Percentiles rank a stretch among this genome's conserved stretches.
phyloP scores from a whole-genome alignment of 2,888 invertebrate genomes.

The Choristoneura rosaceana region DNA sequence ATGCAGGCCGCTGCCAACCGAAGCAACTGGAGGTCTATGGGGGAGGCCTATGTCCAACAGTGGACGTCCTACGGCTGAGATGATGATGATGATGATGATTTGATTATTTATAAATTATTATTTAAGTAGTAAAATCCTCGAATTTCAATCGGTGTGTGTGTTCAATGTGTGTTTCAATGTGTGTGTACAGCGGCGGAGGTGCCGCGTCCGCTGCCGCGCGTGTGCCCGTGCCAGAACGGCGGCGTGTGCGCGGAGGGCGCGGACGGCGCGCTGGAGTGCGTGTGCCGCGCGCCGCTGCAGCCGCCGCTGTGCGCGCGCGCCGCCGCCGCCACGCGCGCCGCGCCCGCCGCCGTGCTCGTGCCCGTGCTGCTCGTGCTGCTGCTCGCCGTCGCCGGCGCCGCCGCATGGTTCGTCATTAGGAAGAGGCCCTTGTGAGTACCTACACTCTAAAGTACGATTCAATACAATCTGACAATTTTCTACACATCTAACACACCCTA shows the following conservation, averaged over 20 bases:
- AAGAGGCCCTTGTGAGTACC: slow-evolving; percentile 92
- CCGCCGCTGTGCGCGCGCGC: slow-evolving; percentile 89
- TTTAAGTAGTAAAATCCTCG: no score
- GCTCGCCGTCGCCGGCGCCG: slow-evolving; percentile 89
- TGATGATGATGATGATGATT: no score
- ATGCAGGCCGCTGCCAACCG: no score
- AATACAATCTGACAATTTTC: no score
- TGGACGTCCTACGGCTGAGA: no score
- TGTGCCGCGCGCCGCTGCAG: slow-evolving; percentile 86
- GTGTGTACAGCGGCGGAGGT: slow-evolving; percentile 88
- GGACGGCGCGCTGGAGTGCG: slow-evolving; percentile 88
- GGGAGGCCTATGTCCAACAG: no score
- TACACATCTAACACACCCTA: no score
- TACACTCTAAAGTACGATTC: no score
- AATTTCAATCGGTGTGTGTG: no score
- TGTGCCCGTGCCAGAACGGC: slow-evolving; percentile 95
- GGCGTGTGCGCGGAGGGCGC: slow-evolving; percentile 88
- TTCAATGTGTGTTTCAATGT: neutral
- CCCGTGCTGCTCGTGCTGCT: slow-evolving; percentile 92
- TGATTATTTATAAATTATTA: no score
- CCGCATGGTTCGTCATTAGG: slow-evolving; percentile 92
- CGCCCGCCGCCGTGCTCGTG: slow-evolving; percentile 91
- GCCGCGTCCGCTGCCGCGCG: slow-evolving; percentile 89
- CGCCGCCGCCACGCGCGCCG: slow-evolving; percentile 84
- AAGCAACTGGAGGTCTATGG: no score